These are phyloP conservation scores for Adelphocoris suturalis DNA, from an alignment of 2,888 invertebrate genomes.

Conservation along the genomic window DNA sequence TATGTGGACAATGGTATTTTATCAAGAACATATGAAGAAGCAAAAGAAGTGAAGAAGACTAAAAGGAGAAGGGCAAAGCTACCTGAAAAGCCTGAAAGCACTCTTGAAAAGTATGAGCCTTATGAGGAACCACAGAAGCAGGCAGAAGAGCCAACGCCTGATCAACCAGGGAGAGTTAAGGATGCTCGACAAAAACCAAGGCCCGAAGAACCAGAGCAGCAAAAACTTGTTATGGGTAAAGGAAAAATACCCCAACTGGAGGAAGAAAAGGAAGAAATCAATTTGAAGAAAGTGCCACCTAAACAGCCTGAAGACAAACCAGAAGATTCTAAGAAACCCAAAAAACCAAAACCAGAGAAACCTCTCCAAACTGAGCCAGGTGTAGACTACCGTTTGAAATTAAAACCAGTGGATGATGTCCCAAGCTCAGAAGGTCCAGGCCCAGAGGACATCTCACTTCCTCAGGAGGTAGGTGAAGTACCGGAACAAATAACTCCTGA, in stretches of 20 bases:
- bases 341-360: conserved; percentile 76
- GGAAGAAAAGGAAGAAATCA: conserved; percentile 78
- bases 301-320: conserved; percentile 78
- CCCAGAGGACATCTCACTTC: conserved; percentile 48
- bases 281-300: conserved; percentile 81
- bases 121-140: conserved; percentile 74
- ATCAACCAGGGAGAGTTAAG: conserved; percentile 79
- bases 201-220: conserved; percentile 79
- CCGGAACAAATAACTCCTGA: neutral
- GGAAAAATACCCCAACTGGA: conserved; percentile 79
- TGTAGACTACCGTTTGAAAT: conserved; percentile 74
- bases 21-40: conserved; percentile 77
- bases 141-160: conserved; percentile 72
- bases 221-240: conserved; percentile 80
- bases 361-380: conserved; percentile 76
- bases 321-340: conserved; percentile 76
- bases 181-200: conserved; percentile 77
- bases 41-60: conserved; percentile 76
- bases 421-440: conserved; percentile 77
- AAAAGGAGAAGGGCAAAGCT: conserved; percentile 75
- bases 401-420: conserved; percentile 76
- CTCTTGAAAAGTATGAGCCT: conserved; percentile 76
- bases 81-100: conserved; percentile 75
- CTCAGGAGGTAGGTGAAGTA: neutral
- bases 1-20: conserved; percentile 77